Base-by-base conservation (phyloP, 2,113 vertebrate genomes). In the Erpornis zantholeuca region DNA sequence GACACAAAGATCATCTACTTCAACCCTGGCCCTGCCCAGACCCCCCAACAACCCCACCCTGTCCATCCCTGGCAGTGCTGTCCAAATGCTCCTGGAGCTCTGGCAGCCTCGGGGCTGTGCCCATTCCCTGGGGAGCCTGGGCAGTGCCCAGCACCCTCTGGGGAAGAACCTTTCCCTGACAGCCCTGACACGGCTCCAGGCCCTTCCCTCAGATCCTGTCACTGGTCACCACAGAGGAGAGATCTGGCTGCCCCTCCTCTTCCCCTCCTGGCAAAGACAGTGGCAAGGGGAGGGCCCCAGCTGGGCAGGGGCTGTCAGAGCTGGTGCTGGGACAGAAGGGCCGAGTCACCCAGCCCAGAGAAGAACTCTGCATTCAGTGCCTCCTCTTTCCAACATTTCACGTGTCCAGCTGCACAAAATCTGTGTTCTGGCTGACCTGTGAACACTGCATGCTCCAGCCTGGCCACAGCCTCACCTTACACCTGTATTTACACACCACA, bases 1-100 rank as follows among this genome's bases (percentile, higher is more conserved):
- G 27, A 36, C 27, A 17, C 63, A 60, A 3, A 33, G 27, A 38
- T 52, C 72, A 60, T 19, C 53, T 44, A 59, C 17, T 18, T 0
- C 71, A 31, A 0, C 21, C 4, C 27, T 22, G 44, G 3, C 18
- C 45, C 33, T 52, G 83, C 83, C 22, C 14, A 60, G 45, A 59
- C 36, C 17, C 36, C 61, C 44, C 83, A 86, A 1, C 36, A 69
- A 28, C 5, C 36, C 53, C 72, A 36, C 3, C 36, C 63, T 66
- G 61, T 0, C 20, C 69, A 84, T 47, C 49, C 60, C 70, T 44
- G 44, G 4, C 2, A 64, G 69, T 2, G 0, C 0, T 45, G 13
- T 53, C 68, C 68, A 36, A 53, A 9, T 2, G 0, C 36, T 31
- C 44, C 83, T 44, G 83, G 36, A 68, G 63, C 83, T 77, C 17